Conservation (phyloP, 1,140 invertebrate species). For the Bombyx mori region DNA sequence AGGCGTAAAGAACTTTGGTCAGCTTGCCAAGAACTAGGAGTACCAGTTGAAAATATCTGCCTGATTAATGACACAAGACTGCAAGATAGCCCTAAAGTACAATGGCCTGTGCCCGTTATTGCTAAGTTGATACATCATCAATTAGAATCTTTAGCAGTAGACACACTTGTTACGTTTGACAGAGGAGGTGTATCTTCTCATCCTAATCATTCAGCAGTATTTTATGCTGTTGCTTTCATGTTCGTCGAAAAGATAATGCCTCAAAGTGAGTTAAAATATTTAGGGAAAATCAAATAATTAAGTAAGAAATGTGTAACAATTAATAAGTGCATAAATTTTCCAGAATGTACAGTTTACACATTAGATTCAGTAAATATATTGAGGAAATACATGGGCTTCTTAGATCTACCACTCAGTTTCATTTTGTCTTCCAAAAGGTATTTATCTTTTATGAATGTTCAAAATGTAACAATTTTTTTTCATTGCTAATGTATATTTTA, state of each 20-base stretch:
- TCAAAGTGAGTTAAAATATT: constrained; percentile 43
- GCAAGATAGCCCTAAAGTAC: constrained; percentile 80
- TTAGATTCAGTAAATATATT: constrained; percentile 88
- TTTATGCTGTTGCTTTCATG: constrained; percentile 83
- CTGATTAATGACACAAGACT: constrained; percentile 80
- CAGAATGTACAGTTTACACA: constrained; percentile 85
- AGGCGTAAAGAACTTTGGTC: constrained; percentile 85
- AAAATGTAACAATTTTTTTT: background rate
- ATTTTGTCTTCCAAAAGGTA: constrained; percentile 82
- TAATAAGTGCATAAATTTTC: constrained; percentile 36
- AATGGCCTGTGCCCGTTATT: constrained; percentile 84
- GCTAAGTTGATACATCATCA: constrained; percentile 80
- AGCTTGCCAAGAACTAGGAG: constrained; percentile 84
- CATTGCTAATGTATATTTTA: background rate
- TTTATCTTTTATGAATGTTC: no score
- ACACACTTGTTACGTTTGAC: constrained; percentile 94
- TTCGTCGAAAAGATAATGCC: constrained; percentile 83
- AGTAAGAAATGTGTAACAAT: no score
- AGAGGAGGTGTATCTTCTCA: constrained; percentile 90
- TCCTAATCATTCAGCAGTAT: constrained; percentile 89
- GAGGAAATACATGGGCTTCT: constrained; percentile 87
- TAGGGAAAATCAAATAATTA: background rate
- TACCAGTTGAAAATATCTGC: constrained; percentile 81
- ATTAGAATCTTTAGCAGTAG: constrained; percentile 82
- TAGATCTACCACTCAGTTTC: constrained; percentile 87